phyloP scores from a whole-genome alignment of 2,797 vertebrate species.

The Petrocephalus sullivani region DNA sequence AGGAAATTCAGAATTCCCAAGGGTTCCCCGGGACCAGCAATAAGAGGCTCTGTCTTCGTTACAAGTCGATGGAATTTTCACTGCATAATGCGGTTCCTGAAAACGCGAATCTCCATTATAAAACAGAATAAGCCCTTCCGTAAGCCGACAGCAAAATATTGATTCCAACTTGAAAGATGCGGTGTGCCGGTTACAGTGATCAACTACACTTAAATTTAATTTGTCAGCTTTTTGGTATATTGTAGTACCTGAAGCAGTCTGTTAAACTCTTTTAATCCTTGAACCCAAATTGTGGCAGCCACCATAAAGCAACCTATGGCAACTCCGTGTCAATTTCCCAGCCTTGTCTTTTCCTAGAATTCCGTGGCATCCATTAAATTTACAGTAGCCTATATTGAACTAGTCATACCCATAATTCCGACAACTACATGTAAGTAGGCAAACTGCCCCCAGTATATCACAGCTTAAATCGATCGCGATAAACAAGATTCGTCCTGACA shows the following conservation, averaged over 20 bases:
- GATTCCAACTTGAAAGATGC: neutral
- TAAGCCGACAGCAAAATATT: neutral
- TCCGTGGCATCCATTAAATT: neutral
- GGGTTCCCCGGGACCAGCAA: neutral
- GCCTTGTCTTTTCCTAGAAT: neutral
- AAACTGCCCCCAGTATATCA: neutral
- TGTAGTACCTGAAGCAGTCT: neutral
- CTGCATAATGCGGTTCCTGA: neutral
- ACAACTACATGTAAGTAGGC: neutral
- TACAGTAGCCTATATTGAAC: neutral
- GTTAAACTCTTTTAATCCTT: neutral
- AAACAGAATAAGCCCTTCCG: slow-evolving; percentile 6
- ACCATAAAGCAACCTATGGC: neutral
- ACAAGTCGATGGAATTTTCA: slow-evolving; percentile 1
- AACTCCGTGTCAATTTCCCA: neutral
- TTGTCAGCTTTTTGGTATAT: neutral
- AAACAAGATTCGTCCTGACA: neutral
- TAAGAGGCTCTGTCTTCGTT: neutral
- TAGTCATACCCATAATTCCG: neutral
- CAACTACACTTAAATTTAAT: neutral
- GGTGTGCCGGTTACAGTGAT: neutral
- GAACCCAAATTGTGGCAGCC: neutral
- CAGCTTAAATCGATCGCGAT: neutral
- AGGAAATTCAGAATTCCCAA: slow-evolving; percentile 1
- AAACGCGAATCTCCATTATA: neutral